Conservation (phyloP, 2,888 invertebrate genomes). For the Bellardia bayeri region DNA sequence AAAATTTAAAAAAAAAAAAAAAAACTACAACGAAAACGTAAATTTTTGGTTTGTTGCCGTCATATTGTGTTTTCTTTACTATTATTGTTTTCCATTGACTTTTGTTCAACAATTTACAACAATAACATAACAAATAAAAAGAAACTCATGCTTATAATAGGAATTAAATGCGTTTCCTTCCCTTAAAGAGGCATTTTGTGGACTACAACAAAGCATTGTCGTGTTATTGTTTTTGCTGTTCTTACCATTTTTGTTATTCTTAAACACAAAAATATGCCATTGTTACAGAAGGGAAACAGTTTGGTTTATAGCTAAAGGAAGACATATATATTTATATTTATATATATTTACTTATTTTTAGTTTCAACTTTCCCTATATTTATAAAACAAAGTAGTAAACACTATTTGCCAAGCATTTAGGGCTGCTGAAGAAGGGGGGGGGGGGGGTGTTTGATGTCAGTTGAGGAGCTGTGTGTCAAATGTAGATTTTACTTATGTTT, state of each 20-base stretch:
- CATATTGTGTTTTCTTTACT: constrained; percentile 58
- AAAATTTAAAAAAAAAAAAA: constrained; percentile 5
- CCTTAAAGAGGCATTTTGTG: constrained; percentile 53
- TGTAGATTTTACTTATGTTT: constrained; percentile 65
- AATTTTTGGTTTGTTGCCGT: constrained; percentile 59
- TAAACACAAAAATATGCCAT: background rate
- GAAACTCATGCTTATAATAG: constrained; percentile 9
- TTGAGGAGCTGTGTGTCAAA: constrained; percentile 45
- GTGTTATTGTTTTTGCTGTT: constrained; percentile 12
- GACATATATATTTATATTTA: background rate
- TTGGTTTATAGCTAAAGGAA: background rate
- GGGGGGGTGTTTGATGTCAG: constrained; percentile 12
- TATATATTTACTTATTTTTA: background rate
- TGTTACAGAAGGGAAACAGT: background rate
- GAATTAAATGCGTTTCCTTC: constrained; percentile 55
- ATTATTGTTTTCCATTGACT: constrained; percentile 67
- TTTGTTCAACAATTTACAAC: constrained; percentile 66
- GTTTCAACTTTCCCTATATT: background rate
- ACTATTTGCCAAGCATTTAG: background rate
- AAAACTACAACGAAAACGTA: constrained; percentile 18
- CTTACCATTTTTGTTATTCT: background rate
- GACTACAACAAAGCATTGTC: constrained; percentile 43
- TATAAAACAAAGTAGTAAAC: constrained; percentile 40
- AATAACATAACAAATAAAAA: constrained; percentile 6
- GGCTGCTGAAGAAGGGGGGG: background rate